Evolutionary conservation across 2,888 invertebrate genomes (phyloP).

Genomic region (Leptogaster cylindrica): DNA sequence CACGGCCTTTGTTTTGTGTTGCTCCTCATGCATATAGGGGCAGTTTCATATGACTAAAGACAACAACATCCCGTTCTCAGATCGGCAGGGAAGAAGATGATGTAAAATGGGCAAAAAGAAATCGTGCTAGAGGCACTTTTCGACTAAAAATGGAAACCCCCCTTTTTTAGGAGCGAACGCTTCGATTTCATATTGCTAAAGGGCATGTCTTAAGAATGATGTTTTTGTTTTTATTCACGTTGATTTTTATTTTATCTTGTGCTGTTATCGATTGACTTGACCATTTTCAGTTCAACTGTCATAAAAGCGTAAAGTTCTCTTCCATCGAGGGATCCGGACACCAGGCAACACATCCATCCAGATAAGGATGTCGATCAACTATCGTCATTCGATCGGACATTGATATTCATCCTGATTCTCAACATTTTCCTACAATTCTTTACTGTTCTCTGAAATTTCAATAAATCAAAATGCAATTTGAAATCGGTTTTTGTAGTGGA

Average conservation of each 20-base stretch:
- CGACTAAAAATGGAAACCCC: neutral
- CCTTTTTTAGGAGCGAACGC: neutral
- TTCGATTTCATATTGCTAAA: neutral
- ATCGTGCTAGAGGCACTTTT: neutral
- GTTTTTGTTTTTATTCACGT: neutral
- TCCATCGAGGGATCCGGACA: neutral
- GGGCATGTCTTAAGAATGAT: neutral
- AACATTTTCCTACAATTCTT: no score
- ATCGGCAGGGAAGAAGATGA: neutral
- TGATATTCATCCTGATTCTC: no score
- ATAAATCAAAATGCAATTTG: no score
- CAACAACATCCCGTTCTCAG: neutral
- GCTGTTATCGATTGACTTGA: no score
- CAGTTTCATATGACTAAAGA: neutral
- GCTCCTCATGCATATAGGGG: neutral
- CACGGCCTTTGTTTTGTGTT: constrained; percentile 1
- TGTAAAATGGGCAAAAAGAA: neutral
- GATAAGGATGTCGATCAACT: neutral
- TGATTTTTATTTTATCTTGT: neutral
- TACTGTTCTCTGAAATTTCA: no score
- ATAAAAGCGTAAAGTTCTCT: neutral
- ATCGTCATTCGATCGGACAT: no score
- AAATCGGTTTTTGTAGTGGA: no score
- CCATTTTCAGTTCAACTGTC: no score
- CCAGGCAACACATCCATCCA: neutral